Base-by-base conservation (phyloP, 2,797 vertebrate genomes). In the Adelosebastes latens region DNA sequence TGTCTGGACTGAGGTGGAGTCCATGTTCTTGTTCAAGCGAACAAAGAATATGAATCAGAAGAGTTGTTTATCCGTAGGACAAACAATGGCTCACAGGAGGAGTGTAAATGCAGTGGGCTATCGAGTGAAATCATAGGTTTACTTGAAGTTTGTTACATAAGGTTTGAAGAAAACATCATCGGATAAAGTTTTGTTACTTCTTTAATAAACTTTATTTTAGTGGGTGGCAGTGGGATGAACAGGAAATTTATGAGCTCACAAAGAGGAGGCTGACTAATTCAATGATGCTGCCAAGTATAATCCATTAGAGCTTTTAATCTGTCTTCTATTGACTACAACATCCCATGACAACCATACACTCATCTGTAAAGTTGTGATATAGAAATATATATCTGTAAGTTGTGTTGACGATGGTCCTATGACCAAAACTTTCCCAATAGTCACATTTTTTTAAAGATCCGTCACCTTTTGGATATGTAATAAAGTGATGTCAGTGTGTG, bases 1-100 rank as follows among this genome's bases (percentile, higher is more conserved):
- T 83, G 85, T 87, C 79, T 74, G 80, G 39, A 80, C 75, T 27
- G 79, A 88, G 92, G 92, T 87, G 88, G 90, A 88, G 91, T 85
- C 84, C 53, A 8, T 62, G 84, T 83, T 85, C 77, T 72, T 71
- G 71, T 72, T 75, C 72, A 80, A 86, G 76, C 5, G 27, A 72
- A 85, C 60, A 87, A 46, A 83, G 27, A 90, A 74, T 56, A 83
- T 55, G 69, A 86, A 86, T 84, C 73, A 70, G 14, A 67, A 62
- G 76, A 59, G 60, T 18, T 88, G 89, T 91, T 92, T 89, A 84
- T 87, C 63, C 36, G 6, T 24, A 73, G 81, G 71, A 75, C 80
- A 90, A 89, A 92, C 85, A 84, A 31, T 2, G 11, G 61, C 58
- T 75, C 39, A 29, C 8, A 13, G 76, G 16, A 14, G 73, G 24